phyloP scores from a whole-genome alignment of 1,140 invertebrate genomes.

The Apis laboriosa region DNA sequence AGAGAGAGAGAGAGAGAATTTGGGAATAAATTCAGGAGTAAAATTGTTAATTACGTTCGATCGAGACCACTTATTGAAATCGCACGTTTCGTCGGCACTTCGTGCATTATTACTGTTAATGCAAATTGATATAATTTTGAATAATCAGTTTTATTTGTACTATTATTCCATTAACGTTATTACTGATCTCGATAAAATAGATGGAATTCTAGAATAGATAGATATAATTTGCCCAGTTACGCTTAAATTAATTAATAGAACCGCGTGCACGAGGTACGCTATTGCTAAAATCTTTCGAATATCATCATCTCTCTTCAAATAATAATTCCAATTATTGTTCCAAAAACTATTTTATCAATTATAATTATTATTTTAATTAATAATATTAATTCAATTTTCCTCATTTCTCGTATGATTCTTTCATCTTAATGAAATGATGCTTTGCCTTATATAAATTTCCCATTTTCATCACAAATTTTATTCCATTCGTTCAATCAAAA shows the following conservation, averaged over 20 bases:
- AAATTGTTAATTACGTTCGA: background rate
- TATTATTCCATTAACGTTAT: background rate
- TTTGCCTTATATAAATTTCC: background rate
- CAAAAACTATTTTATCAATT: background rate
- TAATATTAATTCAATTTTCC: background rate
- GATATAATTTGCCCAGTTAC: slow-evolving; percentile 7
- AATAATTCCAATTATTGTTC: background rate
- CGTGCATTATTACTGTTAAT: background rate
- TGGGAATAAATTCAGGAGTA: too few species aligned
- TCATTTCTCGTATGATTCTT: background rate
- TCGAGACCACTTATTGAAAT: background rate
- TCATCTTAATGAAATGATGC: background rate
- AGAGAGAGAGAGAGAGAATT: too few species aligned
- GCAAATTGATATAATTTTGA: slow-evolving; percentile 10
- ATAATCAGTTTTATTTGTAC: slow-evolving; percentile 5
- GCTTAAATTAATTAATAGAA: slow-evolving; percentile 13
- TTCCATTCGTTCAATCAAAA: background rate
- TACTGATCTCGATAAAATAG: background rate
- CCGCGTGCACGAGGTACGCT: background rate
- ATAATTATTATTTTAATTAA: too few species aligned
- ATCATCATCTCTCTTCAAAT: too few species aligned
- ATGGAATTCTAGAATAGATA: background rate
- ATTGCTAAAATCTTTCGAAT: background rate
- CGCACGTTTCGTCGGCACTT: background rate
- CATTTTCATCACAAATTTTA: background rate